phyloP scores from a whole-genome alignment of 2,888 invertebrate species.

The Heterodera filipjevi region DNA sequence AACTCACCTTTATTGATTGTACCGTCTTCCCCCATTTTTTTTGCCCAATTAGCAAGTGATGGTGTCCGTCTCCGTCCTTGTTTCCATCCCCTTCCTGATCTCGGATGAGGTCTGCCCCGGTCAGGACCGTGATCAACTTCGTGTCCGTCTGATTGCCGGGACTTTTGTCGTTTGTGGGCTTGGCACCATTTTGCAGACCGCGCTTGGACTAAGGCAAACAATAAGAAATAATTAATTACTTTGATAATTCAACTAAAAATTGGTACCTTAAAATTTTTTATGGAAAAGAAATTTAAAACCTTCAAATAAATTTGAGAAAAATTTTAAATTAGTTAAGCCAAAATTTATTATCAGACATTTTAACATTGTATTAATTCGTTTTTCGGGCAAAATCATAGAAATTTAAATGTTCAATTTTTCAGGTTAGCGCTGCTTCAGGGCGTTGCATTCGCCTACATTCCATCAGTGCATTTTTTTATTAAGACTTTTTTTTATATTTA shows the following conservation, averaged over 20 bases:
- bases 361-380: no score
- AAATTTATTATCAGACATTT: no score
- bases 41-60: constrained; percentile 38
- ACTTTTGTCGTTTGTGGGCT: constrained; percentile 63
- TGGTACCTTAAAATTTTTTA: no score
- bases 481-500: no score
- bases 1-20: neutral
- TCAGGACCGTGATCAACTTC: constrained; percentile 47
- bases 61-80: constrained; percentile 61
- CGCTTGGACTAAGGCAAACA: constrained; percentile 58
- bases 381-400: no score
- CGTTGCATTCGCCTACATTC: constrained; percentile 63
- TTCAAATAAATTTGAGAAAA: no score
- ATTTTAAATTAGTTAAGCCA: no score
- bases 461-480: constrained; percentile 47
- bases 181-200: constrained; percentile 61
- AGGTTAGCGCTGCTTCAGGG: constrained; percentile 61
- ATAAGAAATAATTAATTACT: neutral
- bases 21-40: no score
- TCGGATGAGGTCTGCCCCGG: constrained; percentile 61
- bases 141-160: constrained; percentile 60
- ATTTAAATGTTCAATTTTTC: neutral
- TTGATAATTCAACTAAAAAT: neutral
- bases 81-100: constrained; percentile 62
- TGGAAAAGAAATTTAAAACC: no score